These are phyloP conservation scores for Macrobrachium rosenbergii DNA, from an alignment of 1,140 invertebrate genomes.

Conservation along the genomic window DNA sequence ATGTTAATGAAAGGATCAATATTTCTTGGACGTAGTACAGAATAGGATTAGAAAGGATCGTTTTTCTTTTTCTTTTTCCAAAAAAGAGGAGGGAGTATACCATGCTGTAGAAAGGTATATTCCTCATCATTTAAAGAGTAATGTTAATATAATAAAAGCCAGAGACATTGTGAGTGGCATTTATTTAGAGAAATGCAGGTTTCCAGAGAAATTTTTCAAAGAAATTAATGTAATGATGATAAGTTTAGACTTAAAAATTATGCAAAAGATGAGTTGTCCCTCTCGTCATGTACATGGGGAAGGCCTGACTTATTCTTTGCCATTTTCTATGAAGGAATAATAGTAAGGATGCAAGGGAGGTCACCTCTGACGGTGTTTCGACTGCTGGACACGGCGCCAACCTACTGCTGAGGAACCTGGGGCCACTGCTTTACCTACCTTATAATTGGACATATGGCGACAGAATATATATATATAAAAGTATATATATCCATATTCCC, in stretches of 20 bases:
- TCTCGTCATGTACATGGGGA: neutral
- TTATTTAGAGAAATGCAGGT: no score
- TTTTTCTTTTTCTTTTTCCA: neutral
- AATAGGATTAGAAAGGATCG: slow-evolving; percentile 56
- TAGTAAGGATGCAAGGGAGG: slow-evolving; percentile 32
- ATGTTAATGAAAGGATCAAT: slow-evolving; percentile 12
- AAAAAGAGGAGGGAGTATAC: slow-evolving; percentile 20
- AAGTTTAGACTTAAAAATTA: no score
- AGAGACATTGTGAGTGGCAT: no score
- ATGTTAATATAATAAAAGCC: no score
- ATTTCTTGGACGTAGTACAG: slow-evolving; percentile 51
- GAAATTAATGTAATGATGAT: no score
- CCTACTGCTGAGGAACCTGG: slow-evolving; percentile 61
- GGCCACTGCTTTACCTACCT: slow-evolving; percentile 43
- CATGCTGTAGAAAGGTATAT: slow-evolving; percentile 17
- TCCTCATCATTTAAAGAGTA: neutral
- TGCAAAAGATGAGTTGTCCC: neutral
- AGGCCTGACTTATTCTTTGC: no score
- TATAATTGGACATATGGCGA: slow-evolving; percentile 56
- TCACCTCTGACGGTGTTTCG: slow-evolving; percentile 40
- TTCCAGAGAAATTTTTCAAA: no score
- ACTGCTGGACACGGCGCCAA: slow-evolving; percentile 46
- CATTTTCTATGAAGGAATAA: neutral
- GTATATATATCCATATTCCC: no score
- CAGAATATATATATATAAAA: slow-evolving; percentile 43